Percentiles rank a stretch among this genome's conserved stretches.
Conservation (phyloP, 2,888 invertebrate species). For the Liopterus haemorrhoidalis region DNA sequence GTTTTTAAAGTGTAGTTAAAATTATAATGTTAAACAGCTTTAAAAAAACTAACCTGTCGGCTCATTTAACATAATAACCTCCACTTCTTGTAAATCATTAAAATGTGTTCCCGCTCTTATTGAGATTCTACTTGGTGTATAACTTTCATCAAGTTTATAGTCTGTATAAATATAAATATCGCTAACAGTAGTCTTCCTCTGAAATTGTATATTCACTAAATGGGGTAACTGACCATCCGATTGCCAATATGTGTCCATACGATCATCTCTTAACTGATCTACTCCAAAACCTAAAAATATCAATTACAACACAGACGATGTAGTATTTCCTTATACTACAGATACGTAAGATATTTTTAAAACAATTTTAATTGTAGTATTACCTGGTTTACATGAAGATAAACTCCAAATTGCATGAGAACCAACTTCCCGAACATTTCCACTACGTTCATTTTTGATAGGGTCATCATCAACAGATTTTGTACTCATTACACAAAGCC, state of each 20-base stretch:
- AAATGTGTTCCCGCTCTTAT: slow-evolving; percentile 92
- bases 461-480: slow-evolving; percentile 17
- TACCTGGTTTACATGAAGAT: slow-evolving; percentile 96
- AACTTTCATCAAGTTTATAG: slow-evolving; percentile 97
- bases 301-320: too few species aligned
- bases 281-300: slow-evolving; percentile 82
- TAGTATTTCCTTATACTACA: not conserved
- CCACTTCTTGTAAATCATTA: slow-evolving; percentile 93
- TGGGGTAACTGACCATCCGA: slow-evolving; percentile 98
- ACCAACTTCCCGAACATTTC: slow-evolving; percentile 71
- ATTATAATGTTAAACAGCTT: too few species aligned
- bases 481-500: slow-evolving; percentile 21
- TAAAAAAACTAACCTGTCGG: slow-evolving; percentile 69
- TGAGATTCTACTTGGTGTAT: slow-evolving; percentile 93
- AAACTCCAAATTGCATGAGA: slow-evolving; percentile 95
- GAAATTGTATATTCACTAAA: slow-evolving; percentile 93
- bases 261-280: slow-evolving; percentile 90
- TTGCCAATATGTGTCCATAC: slow-evolving; percentile 98
- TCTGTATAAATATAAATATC: slow-evolving; percentile 97
- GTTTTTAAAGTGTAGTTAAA: too few species aligned
- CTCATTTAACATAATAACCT: slow-evolving; percentile 87
- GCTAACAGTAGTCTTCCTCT: slow-evolving; percentile 87
- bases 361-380: slow-evolving; percentile 10
- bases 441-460: slow-evolving; percentile 36
- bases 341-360: slow-evolving; percentile 9